Base-by-base conservation (phyloP, 2,113 vertebrate genomes). In the Megaceryle torquata region DNA sequence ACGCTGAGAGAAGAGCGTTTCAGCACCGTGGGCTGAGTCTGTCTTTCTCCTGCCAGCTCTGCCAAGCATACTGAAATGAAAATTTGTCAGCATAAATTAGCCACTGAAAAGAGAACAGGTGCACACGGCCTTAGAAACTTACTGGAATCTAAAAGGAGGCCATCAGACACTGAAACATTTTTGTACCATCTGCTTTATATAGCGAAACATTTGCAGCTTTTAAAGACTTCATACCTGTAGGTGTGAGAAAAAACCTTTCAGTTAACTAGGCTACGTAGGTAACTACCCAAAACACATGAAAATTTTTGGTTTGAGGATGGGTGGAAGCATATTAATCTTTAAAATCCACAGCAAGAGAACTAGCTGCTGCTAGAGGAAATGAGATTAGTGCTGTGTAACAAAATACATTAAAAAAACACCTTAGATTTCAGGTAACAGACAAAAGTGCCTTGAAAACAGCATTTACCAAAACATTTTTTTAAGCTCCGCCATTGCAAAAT, bases 111-210 rank as follows among this genome's bases (percentile, higher is more conserved):
- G 10, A 56, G 15, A 26, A 15, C 4, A 4, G 4, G 35, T 51
- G 24, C 56, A 25, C 48, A 18, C 39, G 37, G 9, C 69, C 50
- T n/a, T 21, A 11, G 21, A 13, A 63, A 50, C 17, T 26, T 43
- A 39, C 18, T 31, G 59, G 28, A 22, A 9, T 26, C 37, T 28
- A 25, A 24, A 22, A 84, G 53, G 57, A 64, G 46, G 39, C 13
- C 18, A 33, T 13, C 20, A 25, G 68, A 59, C 41, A 25, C 35
- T 1, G 6, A 10, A 24, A 13, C 6, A 2, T 2, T 0, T 28
- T 72, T 75, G 80, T 56, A 44, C 51, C 74, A n/a, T 29, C 44
- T 69, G 48, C 79, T 54, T 63, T 31, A 28, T 1, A 5, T 7
- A 46, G 48, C 6, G 14, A 59, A 48, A 67, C 48, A 17, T 18